A percentile compares a stretch with the other conserved stretches of the same genome.
These are phyloP conservation scores for Desoria tigrina DNA, from an alignment of 2,888 invertebrate species.

Conservation along the genomic window DNA sequence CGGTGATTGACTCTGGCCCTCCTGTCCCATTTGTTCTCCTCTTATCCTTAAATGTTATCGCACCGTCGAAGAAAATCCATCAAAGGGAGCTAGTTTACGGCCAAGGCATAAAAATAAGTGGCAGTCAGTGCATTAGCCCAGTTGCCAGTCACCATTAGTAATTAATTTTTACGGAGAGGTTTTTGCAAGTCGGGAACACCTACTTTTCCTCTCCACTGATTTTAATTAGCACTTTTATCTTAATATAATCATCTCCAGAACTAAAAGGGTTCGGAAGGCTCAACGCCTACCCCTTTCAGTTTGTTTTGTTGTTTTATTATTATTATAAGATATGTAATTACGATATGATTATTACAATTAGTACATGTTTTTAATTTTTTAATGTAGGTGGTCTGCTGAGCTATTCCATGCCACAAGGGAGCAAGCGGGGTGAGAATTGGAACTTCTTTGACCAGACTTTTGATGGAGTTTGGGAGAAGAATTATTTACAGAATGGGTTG, in stretches of 20 bases:
- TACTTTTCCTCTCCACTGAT: neutral
- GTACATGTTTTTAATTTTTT: neutral
- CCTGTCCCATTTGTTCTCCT: constrained; percentile 4
- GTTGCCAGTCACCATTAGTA: too few relatives aligned
- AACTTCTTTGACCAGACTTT: constrained; percentile 82
- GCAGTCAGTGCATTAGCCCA: too few relatives aligned
- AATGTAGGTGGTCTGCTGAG: constrained; percentile 77
- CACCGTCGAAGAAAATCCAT: neutral
- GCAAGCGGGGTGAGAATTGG: constrained; percentile 74
- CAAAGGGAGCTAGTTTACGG: too few relatives aligned
- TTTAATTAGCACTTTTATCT: neutral
- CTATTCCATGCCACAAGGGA: constrained; percentile 86
- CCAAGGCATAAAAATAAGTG: too few relatives aligned
- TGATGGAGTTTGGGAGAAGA: constrained; percentile 79
- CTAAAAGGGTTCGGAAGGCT: neutral
- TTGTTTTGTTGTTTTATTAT: neutral
- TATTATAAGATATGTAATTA: neutral
- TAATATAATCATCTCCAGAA: neutral
- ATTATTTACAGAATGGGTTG: constrained; percentile 74
- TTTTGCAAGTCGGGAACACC: too few relatives aligned
- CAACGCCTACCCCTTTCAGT: neutral
- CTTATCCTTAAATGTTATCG: neutral
- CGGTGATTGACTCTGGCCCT: constrained; percentile 10
- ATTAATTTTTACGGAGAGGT: too few relatives aligned
- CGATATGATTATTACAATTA: constrained; percentile 39